Conservation (phyloP, 1,140 invertebrate species). For the Prorops nasuta region DNA sequence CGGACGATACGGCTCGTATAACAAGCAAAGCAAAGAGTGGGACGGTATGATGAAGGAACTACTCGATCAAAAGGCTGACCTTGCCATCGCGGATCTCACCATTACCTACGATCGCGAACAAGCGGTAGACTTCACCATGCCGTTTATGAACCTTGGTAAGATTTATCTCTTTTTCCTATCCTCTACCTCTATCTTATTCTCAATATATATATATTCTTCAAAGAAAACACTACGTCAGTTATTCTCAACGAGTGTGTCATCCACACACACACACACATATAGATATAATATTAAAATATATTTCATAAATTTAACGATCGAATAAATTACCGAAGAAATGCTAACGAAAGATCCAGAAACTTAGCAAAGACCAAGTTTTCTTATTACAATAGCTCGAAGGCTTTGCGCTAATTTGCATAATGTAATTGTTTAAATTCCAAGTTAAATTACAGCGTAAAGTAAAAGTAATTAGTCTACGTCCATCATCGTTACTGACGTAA, state of each 20-base stretch:
- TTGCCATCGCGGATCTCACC: slow-evolving; percentile 90
- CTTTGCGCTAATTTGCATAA: neutral
- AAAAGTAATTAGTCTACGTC: neutral
- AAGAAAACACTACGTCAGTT: no score
- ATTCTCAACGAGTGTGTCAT: no score
- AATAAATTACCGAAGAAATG: no score
- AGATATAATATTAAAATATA: no score
- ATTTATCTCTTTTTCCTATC: neutral
- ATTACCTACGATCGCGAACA: slow-evolving; percentile 89
- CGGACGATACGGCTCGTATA: slow-evolving; percentile 76
- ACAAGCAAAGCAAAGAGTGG: slow-evolving; percentile 81
- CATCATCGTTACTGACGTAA: neutral
- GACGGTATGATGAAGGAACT: slow-evolving; percentile 93
- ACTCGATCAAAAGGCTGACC: slow-evolving; percentile 84
- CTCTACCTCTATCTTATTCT: no score
- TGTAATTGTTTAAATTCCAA: neutral
- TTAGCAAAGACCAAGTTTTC: no score
- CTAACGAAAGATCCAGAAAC: no score
- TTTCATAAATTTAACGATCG: no score
- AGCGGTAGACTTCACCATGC: slow-evolving; percentile 93
- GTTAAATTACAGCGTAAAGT: neutral
- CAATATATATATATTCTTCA: no score
- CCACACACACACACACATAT: no score
- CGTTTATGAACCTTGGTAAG: slow-evolving; percentile 88
- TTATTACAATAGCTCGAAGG: no score